Evolutionary conservation across 2,797 vertebrate genomes (phyloP).

Genomic region (Enteromius trimaculatus): DNA sequence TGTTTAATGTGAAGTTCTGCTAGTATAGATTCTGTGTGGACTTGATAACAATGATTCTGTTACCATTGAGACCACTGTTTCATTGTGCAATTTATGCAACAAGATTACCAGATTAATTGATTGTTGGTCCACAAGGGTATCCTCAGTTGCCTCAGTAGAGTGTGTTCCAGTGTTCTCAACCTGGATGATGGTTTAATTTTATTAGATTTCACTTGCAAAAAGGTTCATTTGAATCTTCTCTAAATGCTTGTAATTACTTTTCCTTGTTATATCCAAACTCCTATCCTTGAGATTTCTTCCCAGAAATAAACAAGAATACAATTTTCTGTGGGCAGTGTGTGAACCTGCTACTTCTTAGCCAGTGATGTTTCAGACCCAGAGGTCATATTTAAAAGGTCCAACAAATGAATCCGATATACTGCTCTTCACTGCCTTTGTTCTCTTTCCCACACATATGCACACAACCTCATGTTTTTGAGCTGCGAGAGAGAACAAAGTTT

Average conservation of each 20-base stretch:
- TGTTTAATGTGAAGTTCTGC: background rate
- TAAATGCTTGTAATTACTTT: background rate
- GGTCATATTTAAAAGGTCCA: background rate
- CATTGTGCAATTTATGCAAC: background rate
- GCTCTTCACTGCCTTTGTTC: conserved; percentile 15
- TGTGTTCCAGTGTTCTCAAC: background rate
- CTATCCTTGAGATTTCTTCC: background rate
- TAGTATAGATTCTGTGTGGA: background rate
- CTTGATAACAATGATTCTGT: background rate
- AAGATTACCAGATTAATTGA: background rate
- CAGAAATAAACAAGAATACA: background rate
- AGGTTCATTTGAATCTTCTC: background rate
- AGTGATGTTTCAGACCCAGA: background rate
- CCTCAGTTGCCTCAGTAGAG: background rate
- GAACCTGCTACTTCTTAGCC: conserved; percentile 1
- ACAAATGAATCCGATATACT: background rate
- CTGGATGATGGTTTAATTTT: background rate
- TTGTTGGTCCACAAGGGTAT: background rate
- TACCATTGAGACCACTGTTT: background rate
- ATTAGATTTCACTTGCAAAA: background rate
- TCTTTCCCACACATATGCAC: background rate
- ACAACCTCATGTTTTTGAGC: background rate
- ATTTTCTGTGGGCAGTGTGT: background rate
- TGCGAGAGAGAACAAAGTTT: conserved; percentile 2
- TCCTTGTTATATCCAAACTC: background rate